Conservation (phyloP, 2,888 invertebrate species). For the Agrochola lychnidis region DNA sequence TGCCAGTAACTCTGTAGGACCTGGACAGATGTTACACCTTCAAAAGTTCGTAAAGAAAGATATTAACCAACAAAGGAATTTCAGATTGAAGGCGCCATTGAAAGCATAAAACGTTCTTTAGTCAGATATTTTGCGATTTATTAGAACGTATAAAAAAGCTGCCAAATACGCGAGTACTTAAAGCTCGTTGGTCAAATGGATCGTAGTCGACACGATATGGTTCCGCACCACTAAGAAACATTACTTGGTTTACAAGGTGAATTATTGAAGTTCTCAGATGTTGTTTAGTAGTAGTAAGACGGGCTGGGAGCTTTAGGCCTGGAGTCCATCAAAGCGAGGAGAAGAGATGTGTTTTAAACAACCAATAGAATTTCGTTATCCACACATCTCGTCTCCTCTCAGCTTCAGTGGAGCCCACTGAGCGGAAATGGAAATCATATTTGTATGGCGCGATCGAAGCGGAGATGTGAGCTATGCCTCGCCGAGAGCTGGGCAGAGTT, state of each 20-base stretch:
- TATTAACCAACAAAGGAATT: constrained; percentile 33
- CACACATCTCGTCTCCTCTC: too few relatives aligned
- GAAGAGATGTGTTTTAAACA: too few relatives aligned
- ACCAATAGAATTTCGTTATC: too few relatives aligned
- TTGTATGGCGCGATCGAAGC: too few relatives aligned
- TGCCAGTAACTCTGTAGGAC: constrained; percentile 4
- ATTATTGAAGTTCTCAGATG: neutral
- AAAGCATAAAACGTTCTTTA: constrained; percentile 17
- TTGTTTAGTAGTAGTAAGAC: neutral
- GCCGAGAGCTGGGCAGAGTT: too few relatives aligned
- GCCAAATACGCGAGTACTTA: neutral
- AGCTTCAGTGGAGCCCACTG: too few relatives aligned
- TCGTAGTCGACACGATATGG: neutral
- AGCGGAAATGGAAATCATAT: too few relatives aligned
- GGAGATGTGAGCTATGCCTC: too few relatives aligned
- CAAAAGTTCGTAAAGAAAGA: constrained; percentile 39
- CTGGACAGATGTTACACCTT: constrained; percentile 34
- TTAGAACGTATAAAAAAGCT: constrained; percentile 28
- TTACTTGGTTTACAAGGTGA: neutral
- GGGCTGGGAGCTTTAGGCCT: neutral
- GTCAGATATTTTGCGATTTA: constrained; percentile 35
- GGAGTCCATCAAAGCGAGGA: too few relatives aligned
- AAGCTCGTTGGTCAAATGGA: neutral
- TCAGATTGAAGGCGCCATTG: constrained; percentile 23
- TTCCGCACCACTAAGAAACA: neutral